Percentiles rank a stretch among this genome's conserved stretches.
These are phyloP conservation scores for Sapajus apella DNA, from an alignment of 2,113 vertebrate species.

Conservation along the genomic window DNA sequence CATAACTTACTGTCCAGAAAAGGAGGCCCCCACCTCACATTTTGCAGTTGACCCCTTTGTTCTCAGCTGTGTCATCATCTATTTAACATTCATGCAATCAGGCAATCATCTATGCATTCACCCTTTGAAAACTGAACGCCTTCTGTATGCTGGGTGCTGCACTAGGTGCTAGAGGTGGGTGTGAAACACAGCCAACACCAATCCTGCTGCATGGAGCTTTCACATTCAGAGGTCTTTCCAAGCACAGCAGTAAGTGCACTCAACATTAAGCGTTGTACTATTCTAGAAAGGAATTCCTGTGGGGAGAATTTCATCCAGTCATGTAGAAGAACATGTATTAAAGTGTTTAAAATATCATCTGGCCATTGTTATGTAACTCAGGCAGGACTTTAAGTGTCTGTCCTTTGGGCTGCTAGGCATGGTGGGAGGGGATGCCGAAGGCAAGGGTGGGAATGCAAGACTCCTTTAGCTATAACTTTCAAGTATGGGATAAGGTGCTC, in stretches of 20 bases:
- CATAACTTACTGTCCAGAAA: neutral
- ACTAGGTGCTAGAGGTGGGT: no score
- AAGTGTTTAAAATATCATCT: neutral
- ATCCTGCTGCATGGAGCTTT: neutral
- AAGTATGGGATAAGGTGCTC: neutral
- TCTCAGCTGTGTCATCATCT: neutral
- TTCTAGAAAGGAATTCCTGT: constrained; percentile 6
- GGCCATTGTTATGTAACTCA: neutral
- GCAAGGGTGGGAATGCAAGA: no score
- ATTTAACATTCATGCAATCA: neutral
- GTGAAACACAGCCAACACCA: neutral
- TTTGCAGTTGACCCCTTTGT: neutral
- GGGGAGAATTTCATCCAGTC: neutral
- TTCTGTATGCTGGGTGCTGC: neutral
- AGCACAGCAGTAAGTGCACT: neutral
- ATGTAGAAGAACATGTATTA: neutral
- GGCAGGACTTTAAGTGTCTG: neutral
- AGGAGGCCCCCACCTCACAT: neutral
- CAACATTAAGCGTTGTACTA: neutral
- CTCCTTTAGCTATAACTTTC: neutral
- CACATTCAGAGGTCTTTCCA: neutral
- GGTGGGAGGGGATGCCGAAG: neutral
- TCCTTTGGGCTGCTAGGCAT: neutral
- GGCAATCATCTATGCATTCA: neutral
- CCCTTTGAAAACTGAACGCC: neutral